phyloP scores from a whole-genome alignment of 2,113 vertebrate species.

The Clarias batrachus region DNA sequence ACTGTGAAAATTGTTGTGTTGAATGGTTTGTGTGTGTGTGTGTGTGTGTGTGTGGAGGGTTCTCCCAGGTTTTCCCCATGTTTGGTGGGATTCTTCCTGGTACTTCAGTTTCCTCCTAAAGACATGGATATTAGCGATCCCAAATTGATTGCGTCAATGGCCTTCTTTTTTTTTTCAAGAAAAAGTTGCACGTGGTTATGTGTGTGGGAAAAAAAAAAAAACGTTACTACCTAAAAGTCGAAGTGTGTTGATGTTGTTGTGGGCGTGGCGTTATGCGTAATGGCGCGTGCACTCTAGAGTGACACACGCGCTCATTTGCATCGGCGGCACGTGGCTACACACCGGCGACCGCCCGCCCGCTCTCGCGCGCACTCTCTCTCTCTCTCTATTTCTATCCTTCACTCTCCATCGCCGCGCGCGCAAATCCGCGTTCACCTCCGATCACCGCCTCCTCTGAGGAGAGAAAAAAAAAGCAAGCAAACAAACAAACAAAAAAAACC shows the following conservation, averaged over 20 bases:
- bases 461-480: not conserved
- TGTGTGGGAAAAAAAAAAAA: not conserved
- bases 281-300: constrained; percentile 46
- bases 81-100: no score
- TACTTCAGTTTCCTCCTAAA: no score
- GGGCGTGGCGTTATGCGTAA: constrained; percentile 31
- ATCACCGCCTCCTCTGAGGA: not conserved
- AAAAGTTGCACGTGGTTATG: not conserved
- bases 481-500: not conserved
- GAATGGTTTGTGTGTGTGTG: no score
- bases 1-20: no score
- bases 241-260: not conserved
- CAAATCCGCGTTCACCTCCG: constrained; percentile 11
- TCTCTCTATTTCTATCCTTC: constrained; percentile 49
- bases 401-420: constrained; percentile 20
- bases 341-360: constrained; percentile 50
- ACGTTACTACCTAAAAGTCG: not conserved
- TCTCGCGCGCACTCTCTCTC: constrained; percentile 14
- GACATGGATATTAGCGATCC: no score
- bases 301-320: constrained; percentile 71
- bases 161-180: not conserved
- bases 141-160: no score
- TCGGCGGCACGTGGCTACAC: constrained; percentile 74
- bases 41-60: no score
- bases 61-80: no score